phyloP scores from a whole-genome alignment of 2,888 invertebrate species.

The Gastracanthus pulcherrimus region DNA sequence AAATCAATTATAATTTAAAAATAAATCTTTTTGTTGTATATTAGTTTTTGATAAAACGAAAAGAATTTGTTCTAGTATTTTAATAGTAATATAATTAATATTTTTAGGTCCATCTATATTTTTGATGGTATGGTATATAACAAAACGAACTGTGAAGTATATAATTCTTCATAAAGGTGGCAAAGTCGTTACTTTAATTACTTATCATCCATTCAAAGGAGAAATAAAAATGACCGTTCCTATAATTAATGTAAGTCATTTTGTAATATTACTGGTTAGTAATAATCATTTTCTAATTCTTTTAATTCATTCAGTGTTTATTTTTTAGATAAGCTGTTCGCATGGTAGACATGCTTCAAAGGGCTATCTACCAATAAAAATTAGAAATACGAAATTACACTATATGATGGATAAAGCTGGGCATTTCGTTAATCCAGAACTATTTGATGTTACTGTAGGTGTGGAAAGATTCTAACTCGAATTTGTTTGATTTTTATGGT shows the following conservation, averaged over 20 bases:
- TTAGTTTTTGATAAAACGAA: background rate
- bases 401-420: constrained; percentile 61
- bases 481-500: background rate
- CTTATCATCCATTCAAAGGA: constrained; percentile 55
- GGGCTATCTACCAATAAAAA: constrained; percentile 57
- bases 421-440: constrained; percentile 61
- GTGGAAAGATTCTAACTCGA: constrained; percentile 21
- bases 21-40: background rate
- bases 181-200: constrained; percentile 48
- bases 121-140: constrained; percentile 25
- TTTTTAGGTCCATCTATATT: constrained; percentile 52
- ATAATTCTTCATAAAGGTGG: constrained; percentile 59
- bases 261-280: background rate
- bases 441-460: constrained; percentile 64
- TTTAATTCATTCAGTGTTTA: constrained; percentile 12
- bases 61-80: background rate
- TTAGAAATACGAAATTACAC: constrained; percentile 46
- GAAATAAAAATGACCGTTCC: constrained; percentile 52
- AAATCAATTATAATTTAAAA: no score
- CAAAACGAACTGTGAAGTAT: constrained; percentile 52
- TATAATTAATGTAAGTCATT: constrained; percentile 56
- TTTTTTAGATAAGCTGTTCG: constrained; percentile 56
- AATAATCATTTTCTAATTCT: background rate
- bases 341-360: constrained; percentile 43
- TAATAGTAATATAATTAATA: background rate